phyloP scores from a whole-genome alignment of 1,140 invertebrate genomes.

The Neomicropteryx cornuta region DNA sequence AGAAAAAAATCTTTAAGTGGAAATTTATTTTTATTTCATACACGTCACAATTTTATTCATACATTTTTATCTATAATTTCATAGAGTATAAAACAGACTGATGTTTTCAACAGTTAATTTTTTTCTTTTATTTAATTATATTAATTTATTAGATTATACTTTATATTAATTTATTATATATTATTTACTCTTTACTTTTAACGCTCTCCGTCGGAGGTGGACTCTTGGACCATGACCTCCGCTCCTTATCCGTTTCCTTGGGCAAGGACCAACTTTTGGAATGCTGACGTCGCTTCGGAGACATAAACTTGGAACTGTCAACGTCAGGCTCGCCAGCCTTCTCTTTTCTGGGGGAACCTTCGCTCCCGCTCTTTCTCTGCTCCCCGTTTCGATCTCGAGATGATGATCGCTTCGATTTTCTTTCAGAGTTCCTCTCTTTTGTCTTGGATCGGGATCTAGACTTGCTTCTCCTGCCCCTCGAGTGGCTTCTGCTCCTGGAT shows the following conservation, averaged over 20 bases:
- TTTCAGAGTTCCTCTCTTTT: constrained; percentile 5
- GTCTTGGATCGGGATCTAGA: constrained; percentile 17
- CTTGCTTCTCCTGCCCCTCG: constrained; percentile 9
- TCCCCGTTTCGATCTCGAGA: constrained; percentile 1
- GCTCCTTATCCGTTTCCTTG: constrained; percentile 13
- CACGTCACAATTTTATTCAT: too few species aligned
- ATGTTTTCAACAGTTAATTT: too few species aligned
- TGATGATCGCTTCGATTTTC: constrained; percentile 1
- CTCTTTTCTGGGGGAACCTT: background rate
- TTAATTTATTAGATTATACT: too few species aligned
- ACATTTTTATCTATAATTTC: too few species aligned
- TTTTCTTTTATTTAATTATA: too few species aligned
- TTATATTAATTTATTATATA: too few species aligned
- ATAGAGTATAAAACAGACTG: too few species aligned
- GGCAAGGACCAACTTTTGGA: constrained; percentile 26
- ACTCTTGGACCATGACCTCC: constrained; percentile 25
- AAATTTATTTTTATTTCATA: too few species aligned
- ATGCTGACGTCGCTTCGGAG: constrained; percentile 6
- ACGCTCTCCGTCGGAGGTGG: too few species aligned
- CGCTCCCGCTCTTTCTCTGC: constrained; percentile 3
- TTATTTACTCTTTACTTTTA: too few species aligned
- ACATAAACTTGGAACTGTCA: constrained; percentile 2
- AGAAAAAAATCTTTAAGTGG: too few species aligned
- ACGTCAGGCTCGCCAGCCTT: constrained; percentile 3
- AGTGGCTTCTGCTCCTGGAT: constrained; percentile 13